Evolutionary conservation across 2,797 vertebrate genomes (phyloP).

Genomic region (Ataeniobius toweri): DNA sequence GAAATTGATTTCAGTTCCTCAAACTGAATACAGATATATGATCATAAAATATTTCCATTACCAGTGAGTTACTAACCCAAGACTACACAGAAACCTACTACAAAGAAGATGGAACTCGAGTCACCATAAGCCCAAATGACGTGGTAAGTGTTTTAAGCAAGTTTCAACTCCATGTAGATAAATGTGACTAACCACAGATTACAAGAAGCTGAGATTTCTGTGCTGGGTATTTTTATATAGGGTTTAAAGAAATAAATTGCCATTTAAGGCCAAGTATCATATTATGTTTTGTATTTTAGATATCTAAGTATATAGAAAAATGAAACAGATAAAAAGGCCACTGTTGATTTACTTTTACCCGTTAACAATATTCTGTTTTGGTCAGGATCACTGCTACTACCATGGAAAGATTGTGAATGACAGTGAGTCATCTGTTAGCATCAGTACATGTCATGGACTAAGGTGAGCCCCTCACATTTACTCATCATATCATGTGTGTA

Average conservation of each 20-base stretch:
- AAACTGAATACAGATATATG: neutral
- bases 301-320: neutral
- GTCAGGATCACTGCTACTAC: conserved; percentile 83
- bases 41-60: neutral
- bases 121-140: conserved; percentile 69
- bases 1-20: neutral
- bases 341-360: neutral
- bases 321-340: neutral
- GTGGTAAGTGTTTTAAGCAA: conserved; percentile 63
- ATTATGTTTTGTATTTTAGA: neutral
- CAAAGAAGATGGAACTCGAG: conserved; percentile 65
- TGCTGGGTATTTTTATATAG: neutral
- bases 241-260: neutral
- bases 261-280: neutral
- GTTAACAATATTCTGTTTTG: neutral
- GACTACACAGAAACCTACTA: conserved; percentile 81
- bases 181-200: neutral
- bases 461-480: conserved; percentile 58
- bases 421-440: conserved; percentile 72
- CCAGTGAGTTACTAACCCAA: conserved; percentile 72
- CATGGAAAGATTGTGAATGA: conserved; percentile 79
- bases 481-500: neutral
- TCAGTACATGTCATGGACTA: conserved; percentile 83
- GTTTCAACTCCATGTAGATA: conserved; percentile 14
- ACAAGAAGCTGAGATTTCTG: neutral